Conservation (phyloP, 92 coral and sea anemone species). For the Zoanthus sociatus region DNA sequence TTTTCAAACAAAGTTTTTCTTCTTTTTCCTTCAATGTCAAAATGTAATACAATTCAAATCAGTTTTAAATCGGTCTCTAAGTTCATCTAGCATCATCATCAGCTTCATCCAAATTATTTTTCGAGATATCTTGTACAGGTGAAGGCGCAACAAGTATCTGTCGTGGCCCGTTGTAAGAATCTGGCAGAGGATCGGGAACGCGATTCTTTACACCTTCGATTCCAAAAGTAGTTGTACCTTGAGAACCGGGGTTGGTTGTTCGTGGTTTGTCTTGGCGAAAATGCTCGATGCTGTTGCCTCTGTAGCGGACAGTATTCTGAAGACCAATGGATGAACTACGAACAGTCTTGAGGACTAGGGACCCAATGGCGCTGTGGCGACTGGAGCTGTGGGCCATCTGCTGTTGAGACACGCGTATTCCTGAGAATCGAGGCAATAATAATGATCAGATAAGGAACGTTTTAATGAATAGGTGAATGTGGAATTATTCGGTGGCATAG, state of each 20-base stretch:
- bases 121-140: conserved; percentile 8
- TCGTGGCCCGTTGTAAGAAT: conserved; percentile 24
- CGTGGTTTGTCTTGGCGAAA: not conserved
- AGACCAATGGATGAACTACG: conserved; percentile 9
- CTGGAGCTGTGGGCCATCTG: conserved; percentile 40
- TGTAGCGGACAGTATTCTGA: conserved; percentile 8
- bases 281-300: conserved; percentile 34
- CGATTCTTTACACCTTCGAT: conserved; percentile 26
- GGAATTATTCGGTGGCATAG: too few relatives aligned
- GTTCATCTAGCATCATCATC: not conserved
- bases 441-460: not conserved
- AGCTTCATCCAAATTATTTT: conserved; percentile 3
- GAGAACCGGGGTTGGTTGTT: conserved; percentile 7
- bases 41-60: not conserved
- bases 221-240: conserved; percentile 10
- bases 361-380: conserved; percentile 27
- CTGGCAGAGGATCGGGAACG: conserved; percentile 39
- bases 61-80: not conserved
- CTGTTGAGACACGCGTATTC: conserved; percentile 42
- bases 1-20: not conserved
- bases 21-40: not conserved
- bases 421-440: not conserved
- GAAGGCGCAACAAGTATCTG: conserved; percentile 38
- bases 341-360: conserved; percentile 29
- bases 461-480: too few relatives aligned